phyloP scores from a whole-genome alignment of 2,797 vertebrate genomes.

The Botia kubotai region DNA sequence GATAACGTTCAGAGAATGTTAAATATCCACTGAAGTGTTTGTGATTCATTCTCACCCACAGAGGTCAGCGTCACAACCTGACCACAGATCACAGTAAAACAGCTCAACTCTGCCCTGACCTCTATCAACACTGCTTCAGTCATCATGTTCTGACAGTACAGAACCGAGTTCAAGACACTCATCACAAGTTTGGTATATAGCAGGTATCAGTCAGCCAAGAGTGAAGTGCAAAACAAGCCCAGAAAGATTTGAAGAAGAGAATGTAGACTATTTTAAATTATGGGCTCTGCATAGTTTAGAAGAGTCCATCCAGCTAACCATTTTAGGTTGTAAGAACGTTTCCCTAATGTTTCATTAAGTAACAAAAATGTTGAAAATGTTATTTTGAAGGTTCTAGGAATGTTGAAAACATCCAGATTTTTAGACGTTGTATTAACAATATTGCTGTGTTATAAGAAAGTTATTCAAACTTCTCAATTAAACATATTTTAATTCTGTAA shows the following conservation, averaged over 20 bases:
- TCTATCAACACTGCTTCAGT: background rate
- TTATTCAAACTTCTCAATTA: too few species aligned
- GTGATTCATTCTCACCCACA: background rate
- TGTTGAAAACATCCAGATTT: too few species aligned
- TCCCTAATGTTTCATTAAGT: too few species aligned
- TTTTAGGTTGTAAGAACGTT: too few species aligned
- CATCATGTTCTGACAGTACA: constrained; percentile 25
- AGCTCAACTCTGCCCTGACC: constrained; percentile 12
- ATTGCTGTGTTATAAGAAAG: too few species aligned
- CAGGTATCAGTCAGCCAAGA: constrained; percentile 21
- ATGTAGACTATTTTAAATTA: background rate
- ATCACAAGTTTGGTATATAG: constrained; percentile 16
- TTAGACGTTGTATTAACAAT: too few species aligned
- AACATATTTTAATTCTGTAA: too few species aligned
- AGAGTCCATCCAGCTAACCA: too few species aligned
- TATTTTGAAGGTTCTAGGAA: too few species aligned
- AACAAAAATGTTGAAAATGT: too few species aligned
- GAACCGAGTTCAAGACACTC: constrained; percentile 7
- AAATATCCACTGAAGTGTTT: constrained; percentile 12
- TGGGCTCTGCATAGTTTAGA: constrained; percentile 4
- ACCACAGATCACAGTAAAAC: background rate
- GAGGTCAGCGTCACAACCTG: constrained; percentile 10
- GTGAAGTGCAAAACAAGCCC: constrained; percentile 13
- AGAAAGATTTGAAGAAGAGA: constrained; percentile 20
- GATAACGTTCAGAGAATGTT: too few species aligned